Conservation (phyloP, 2,888 invertebrate species). For the Euclidia mi region DNA sequence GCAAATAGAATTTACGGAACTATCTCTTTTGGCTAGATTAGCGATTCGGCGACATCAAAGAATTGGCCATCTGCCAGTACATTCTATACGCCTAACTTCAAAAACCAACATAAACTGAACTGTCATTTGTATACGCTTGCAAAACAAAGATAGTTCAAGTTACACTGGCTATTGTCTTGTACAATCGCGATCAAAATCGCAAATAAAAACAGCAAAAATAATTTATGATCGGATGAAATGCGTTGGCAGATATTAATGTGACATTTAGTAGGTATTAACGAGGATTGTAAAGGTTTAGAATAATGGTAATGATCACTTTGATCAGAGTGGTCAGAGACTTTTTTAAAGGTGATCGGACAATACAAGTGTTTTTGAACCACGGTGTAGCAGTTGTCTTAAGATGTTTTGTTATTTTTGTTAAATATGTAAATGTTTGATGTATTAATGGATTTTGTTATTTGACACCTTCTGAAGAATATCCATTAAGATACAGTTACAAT, state of each 20-base stretch:
- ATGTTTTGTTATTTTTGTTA: too few relatives aligned
- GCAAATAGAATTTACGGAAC: constrained; percentile 27
- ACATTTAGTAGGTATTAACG: constrained; percentile 24
- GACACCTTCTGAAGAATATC: too few relatives aligned
- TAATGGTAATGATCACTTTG: constrained; percentile 32
- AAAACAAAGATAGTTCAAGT: too few relatives aligned
- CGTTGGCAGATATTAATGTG: constrained; percentile 18
- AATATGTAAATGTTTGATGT: too few relatives aligned
- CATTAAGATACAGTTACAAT: too few relatives aligned
- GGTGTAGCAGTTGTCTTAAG: too few relatives aligned
- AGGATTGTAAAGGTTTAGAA: constrained; percentile 16
- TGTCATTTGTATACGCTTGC: too few relatives aligned
- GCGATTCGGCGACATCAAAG: constrained; percentile 57
- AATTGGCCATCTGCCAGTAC: constrained; percentile 50
- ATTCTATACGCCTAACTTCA: too few relatives aligned
- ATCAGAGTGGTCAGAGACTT: constrained; percentile 12
- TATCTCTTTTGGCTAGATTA: constrained; percentile 53
- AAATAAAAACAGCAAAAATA: constrained; percentile 9
- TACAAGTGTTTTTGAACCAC: too few relatives aligned
- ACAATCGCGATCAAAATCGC: constrained; percentile 1
- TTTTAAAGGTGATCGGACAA: background rate
- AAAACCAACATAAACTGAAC: too few relatives aligned
- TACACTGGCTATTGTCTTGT: too few relatives aligned
- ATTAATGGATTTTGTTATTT: too few relatives aligned
- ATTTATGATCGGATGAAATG: constrained; percentile 26